Base-by-base conservation (phyloP, 2,888 invertebrate species). In the Nomada fabriciana region DNA sequence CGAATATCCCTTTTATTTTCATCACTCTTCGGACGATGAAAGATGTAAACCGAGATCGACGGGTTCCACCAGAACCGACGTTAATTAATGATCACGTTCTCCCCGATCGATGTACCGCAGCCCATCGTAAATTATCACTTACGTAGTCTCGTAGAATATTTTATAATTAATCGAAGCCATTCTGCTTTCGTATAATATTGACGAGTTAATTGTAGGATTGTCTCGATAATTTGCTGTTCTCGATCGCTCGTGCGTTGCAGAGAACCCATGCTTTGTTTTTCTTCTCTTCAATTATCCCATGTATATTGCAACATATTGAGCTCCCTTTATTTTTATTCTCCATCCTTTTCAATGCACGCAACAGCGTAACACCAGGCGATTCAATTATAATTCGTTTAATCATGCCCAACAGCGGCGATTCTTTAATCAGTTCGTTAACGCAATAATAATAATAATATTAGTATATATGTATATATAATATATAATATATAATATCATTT, bases 171-270 rank as follows among this genome's bases (percentile, higher is more conserved):
- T 88, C 80, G 78, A 85, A 85, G 80, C 72, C 76, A 72, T 71
- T 71, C n/a, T 69, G 78, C 61, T 78, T 77, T 77, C 70, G 63
- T 80, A 43, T 65, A 80, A 71, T 89, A 89, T 88, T 87, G 86
- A 88, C 85, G 84, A 82, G 80, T 87, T 84, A 80, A 75, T 75
- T 65, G 57, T 86, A 89, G 76, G 88, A 88, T 88, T 88, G 88
- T 88, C 88, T 89, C 76, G 80, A 82, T 84, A 80, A 81, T 74
- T 80, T 74, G 69, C 80, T 71, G 82, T 63, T 71, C 55, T 76
- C 73, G 43, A 20, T 76, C 25, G 69, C 53, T 29, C 73, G 72
- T 70, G 82, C 72, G 68, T 69, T 57, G 72, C 36, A 78, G 20
- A 67, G 61, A 76, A 53, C 29, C 36, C 13, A 11, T 50, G 36